Base-by-base conservation (phyloP, 1,140 invertebrate genomes). In the Cyclargus thomasi region DNA sequence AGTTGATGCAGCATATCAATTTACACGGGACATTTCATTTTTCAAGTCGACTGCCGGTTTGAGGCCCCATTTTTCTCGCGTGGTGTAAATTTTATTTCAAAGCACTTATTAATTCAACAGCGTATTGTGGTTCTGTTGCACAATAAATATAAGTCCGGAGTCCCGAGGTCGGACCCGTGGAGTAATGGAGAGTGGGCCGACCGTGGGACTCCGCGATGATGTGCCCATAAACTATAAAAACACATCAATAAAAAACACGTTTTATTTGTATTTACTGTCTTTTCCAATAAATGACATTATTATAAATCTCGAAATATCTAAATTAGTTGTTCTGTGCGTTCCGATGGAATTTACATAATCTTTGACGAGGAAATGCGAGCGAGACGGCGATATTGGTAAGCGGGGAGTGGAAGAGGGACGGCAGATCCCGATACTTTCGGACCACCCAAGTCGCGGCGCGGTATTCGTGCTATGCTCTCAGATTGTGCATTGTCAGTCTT, bases 361-460 rank as follows among this genome's bases (percentile, higher is more conserved):
- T 81, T 73, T 80, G 79, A 68, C 74, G 67, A 39, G 65, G n/a
- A 57, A 17, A 67, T 55, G 53, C 55, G 64, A 71, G 57, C 14
- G 67, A 55, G 74, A 78, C 10, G 11, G 69, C n/a, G 0, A 20
- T n/a, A 64, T 64, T 36, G 0, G 53, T 65, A 55, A 62, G n/a
- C 53, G 3, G 1, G 23, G n/a, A 8, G 77, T 67, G 65, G 16
- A 73, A 79, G 69, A 47, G 70, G 35, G 77, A 78, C 29, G 22
- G 66, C 65, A 59, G 62, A 65, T 72, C 63, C 65, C 65, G 29
- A 67, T 67, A 67, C 65, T 67, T 67, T 67, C 55, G 74, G 83
- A 85, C 83, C 83, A 85, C 83, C 83, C 83, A 85, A 85, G 83
- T 78, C 63, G 83, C 18, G 17, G 69, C 71, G 78, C 71, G 78